These are phyloP conservation scores for Drosophila longiperda DNA, from an alignment of 2,888 invertebrate species.

Conservation along the genomic window DNA sequence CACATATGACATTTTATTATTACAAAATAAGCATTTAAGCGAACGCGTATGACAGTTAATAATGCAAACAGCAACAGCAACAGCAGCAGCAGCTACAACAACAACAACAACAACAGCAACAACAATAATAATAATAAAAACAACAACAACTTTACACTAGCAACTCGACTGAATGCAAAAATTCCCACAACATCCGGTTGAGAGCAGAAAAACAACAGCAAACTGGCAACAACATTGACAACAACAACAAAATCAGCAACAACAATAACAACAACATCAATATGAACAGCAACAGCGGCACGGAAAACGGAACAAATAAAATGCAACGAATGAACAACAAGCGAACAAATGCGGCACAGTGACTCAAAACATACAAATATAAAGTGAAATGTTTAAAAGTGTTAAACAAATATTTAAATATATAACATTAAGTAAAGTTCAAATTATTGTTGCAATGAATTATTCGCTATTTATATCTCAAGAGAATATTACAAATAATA, in stretches of 20 bases:
- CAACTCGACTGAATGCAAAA: slow-evolving; percentile 71
- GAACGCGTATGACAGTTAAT: slow-evolving; percentile 79
- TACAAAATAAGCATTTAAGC: slow-evolving; percentile 81
- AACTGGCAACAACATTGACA: slow-evolving; percentile 45
- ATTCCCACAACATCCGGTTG: slow-evolving; percentile 81
- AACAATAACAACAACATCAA: slow-evolving; percentile 31
- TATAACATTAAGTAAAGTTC: not conserved
- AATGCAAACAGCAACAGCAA: slow-evolving; percentile 65
- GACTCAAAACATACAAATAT: not conserved
- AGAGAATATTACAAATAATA: not conserved
- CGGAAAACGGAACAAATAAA: slow-evolving; percentile 76
- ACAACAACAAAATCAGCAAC: slow-evolving; percentile 17
- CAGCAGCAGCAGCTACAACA: slow-evolving; percentile 27
- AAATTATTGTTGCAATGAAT: not conserved
- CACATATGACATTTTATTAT: slow-evolving; percentile 78
- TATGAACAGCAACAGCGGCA: slow-evolving; percentile 43
- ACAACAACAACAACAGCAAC: slow-evolving; percentile 18
- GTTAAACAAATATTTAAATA: not conserved
- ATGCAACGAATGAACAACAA: slow-evolving; percentile 47
- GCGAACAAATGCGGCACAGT: slow-evolving; percentile 36
- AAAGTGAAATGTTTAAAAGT: not conserved
- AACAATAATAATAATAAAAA: slow-evolving; percentile 20
- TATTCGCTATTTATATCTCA: not conserved
- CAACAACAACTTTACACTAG: slow-evolving; percentile 33
- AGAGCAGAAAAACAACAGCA: slow-evolving; percentile 62